phyloP scores from a whole-genome alignment of 2,797 vertebrate species.

The Halcyon leucocephala region DNA sequence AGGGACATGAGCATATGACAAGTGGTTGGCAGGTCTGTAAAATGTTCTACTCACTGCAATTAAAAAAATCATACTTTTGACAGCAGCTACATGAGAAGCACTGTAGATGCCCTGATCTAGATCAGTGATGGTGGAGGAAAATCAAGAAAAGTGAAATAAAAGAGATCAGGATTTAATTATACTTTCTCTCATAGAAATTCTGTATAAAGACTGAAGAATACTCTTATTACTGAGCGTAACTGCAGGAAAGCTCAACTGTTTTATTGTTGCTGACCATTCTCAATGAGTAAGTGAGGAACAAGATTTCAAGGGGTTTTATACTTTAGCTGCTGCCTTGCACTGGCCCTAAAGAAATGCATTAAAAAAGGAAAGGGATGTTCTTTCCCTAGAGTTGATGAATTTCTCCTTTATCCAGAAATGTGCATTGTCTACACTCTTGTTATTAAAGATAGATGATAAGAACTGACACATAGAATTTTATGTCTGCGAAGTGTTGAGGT shows the following conservation, averaged over 20 bases:
- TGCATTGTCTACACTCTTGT: background rate
- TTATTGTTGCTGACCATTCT: background rate
- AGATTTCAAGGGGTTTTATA: background rate
- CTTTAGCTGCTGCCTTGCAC: background rate
- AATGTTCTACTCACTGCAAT: background rate
- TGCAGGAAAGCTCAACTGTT: background rate
- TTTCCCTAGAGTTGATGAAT: background rate
- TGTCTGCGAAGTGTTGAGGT: background rate
- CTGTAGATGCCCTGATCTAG: background rate
- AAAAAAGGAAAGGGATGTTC: background rate
- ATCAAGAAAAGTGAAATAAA: background rate
- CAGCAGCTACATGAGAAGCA: background rate
- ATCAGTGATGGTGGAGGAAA: background rate
- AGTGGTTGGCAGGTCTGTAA: background rate
- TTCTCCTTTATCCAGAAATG: background rate
- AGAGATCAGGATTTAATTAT: background rate
- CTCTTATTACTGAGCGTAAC: background rate
- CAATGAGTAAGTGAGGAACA: background rate
- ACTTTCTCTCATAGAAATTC: background rate
- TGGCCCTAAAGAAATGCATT: background rate
- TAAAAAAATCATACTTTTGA: background rate
- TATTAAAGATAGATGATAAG: background rate
- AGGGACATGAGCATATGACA: rapidly evolving
- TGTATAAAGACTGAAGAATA: background rate
- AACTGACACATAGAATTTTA: background rate